Conservation (phyloP, 2,113 vertebrate species). For the Kryptolebias marmoratus region DNA sequence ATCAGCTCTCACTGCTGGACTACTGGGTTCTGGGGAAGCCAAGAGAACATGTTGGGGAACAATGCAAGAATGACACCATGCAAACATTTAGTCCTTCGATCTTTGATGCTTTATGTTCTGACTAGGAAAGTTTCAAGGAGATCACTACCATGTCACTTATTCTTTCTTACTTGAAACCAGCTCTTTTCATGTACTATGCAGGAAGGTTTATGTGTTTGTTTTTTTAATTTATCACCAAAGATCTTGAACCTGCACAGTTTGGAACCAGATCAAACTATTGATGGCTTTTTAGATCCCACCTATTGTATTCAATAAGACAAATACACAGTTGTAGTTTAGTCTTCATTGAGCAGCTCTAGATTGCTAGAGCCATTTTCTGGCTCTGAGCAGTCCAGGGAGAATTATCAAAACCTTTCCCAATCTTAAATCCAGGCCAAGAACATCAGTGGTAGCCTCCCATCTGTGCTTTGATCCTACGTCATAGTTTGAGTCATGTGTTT, state of each 20-base stretch:
- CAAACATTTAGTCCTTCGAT: slow-evolving; percentile 17
- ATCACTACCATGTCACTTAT: slow-evolving; percentile 50
- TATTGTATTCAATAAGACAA: slow-evolving; percentile 23
- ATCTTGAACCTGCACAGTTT: slow-evolving; percentile 34
- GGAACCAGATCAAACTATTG: slow-evolving; percentile 47
- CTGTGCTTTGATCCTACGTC: slow-evolving; percentile 27
- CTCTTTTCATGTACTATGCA: slow-evolving; percentile 24
- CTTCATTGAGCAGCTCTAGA: slow-evolving; percentile 18
- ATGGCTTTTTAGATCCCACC: slow-evolving; percentile 56
- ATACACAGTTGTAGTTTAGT: slow-evolving; percentile 17
- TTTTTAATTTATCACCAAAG: slow-evolving; percentile 47
- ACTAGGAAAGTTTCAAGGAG: slow-evolving; percentile 58
- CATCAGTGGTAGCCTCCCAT: slow-evolving; percentile 37
- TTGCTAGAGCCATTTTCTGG: slow-evolving; percentile 33
- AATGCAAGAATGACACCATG: not conserved
- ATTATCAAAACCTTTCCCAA: slow-evolving; percentile 23
- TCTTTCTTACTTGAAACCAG: slow-evolving; percentile 25
- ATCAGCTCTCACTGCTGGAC: slow-evolving; percentile 57
- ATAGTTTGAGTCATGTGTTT: slow-evolving; percentile 37
- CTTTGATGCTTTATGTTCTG: slow-evolving; percentile 34
- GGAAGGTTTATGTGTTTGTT: slow-evolving; percentile 26
- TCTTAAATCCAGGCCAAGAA: slow-evolving; percentile 38
- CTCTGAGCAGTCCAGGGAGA: slow-evolving; percentile 24
- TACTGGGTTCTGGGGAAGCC: slow-evolving; percentile 21
- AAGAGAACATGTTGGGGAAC: slow-evolving; percentile 24